phyloP scores from a whole-genome alignment of 2,888 invertebrate species.

The Drosophila aldrichi region DNA sequence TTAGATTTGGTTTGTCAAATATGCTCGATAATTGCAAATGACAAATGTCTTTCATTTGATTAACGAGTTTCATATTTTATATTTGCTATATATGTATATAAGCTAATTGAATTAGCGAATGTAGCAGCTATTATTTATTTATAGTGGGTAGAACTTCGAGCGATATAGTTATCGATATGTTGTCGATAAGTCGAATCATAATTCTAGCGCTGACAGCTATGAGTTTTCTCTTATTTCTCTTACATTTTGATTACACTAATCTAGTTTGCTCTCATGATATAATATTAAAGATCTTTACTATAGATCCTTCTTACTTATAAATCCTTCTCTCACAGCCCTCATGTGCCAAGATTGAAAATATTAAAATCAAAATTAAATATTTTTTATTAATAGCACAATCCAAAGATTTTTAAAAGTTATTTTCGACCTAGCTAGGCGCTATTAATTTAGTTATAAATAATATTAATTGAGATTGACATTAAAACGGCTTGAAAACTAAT shows the following conservation, averaged over 20 bases:
- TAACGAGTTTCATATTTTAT: neutral
- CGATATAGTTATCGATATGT: neutral
- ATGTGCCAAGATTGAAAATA: too few species aligned
- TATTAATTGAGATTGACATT: slow-evolving; percentile 16
- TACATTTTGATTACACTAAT: too few species aligned
- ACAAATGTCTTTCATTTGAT: slow-evolving; percentile 34
- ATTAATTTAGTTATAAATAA: neutral
- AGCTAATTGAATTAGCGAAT: neutral
- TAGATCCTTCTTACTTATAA: too few species aligned
- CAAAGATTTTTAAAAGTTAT: too few species aligned
- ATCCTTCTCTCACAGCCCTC: too few species aligned
- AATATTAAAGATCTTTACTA: too few species aligned
- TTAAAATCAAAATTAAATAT: too few species aligned
- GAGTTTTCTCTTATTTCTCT: too few species aligned
- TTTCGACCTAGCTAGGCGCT: neutral
- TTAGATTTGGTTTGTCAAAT: slow-evolving; percentile 38
- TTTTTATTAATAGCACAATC: too few species aligned
- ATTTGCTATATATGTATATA: neutral
- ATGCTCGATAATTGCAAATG: slow-evolving; percentile 17
- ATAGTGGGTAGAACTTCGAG: neutral
- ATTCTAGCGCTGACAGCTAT: too few species aligned
- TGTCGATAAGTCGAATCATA: neutral
- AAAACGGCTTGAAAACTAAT: slow-evolving; percentile 25
- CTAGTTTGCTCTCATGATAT: too few species aligned
- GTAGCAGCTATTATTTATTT: neutral